Evolutionary conservation across 2,113 vertebrate species (phyloP).

Genomic region (Pygoscelis antarcticus): DNA sequence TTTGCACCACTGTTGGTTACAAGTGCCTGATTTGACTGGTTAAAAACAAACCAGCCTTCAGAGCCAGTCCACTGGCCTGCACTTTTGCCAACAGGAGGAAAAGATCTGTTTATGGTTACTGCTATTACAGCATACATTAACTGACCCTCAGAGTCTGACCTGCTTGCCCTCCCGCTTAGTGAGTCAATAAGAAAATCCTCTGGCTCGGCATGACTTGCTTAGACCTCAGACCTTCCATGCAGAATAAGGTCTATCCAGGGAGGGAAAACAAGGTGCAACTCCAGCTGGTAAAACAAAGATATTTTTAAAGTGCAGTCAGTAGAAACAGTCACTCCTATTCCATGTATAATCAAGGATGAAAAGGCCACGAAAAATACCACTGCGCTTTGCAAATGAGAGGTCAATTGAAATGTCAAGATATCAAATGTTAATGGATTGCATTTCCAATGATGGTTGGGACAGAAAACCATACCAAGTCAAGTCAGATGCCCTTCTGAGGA

Average conservation of each 20-base stretch:
- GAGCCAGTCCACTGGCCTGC: neutral
- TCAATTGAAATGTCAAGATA: slow-evolving; percentile 68
- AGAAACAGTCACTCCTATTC: slow-evolving; percentile 57
- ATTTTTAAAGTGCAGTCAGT: slow-evolving; percentile 65
- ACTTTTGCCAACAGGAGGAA: neutral
- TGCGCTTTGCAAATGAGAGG: slow-evolving; percentile 68
- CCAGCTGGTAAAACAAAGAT: slow-evolving; percentile 62
- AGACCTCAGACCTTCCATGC: slow-evolving; percentile 29
- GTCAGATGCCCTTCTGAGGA: slow-evolving; percentile 32
- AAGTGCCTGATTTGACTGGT: neutral
- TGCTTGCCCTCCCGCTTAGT: neutral
- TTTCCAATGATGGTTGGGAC: slow-evolving; percentile 36
- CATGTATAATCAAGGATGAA: slow-evolving; percentile 66
- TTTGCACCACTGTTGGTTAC: neutral
- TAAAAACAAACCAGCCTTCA: neutral
- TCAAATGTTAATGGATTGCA: slow-evolving; percentile 63
- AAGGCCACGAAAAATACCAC: slow-evolving; percentile 69
- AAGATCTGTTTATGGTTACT: slow-evolving; percentile 35
- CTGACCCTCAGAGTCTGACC: neutral
- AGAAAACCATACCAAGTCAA: slow-evolving; percentile 42
- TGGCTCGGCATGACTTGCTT: slow-evolving; percentile 34
- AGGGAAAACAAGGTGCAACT: slow-evolving; percentile 41
- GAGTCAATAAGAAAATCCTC: slow-evolving; percentile 51
- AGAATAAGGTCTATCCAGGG: slow-evolving; percentile 5
- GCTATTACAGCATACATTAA: slow-evolving; percentile 15